phyloP scores from a whole-genome alignment of 2,888 invertebrate species.

The Poecilus cupreus region DNA sequence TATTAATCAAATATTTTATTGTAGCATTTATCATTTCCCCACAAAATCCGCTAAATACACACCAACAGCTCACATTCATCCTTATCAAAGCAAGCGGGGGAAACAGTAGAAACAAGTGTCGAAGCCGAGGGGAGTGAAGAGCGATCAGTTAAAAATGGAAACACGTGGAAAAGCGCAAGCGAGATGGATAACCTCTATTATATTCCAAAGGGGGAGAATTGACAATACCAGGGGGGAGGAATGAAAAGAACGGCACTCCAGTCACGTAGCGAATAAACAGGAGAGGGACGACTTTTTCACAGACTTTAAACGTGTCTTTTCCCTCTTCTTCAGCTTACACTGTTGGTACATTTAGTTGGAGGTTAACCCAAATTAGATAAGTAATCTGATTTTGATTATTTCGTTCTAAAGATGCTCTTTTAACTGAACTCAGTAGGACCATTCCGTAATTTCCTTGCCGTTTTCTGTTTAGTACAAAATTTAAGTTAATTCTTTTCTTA shows the following conservation, averaged over 20 bases:
- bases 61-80: neutral
- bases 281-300: constrained; percentile 23
- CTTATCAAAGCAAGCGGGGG: neutral
- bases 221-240: neutral
- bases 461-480: too few species aligned
- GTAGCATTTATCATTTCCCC: constrained; percentile 9
- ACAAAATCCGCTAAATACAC: constrained; percentile 21
- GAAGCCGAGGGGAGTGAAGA: neutral
- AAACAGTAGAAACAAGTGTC: constrained; percentile 14
- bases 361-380: constrained; percentile 13
- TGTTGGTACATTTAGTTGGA: neutral
- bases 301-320: constrained; percentile 35
- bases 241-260: neutral
- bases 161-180: constrained; percentile 15
- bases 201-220: neutral
- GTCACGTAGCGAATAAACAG: constrained; percentile 41
- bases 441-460: too few species aligned
- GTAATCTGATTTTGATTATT: too few species aligned
- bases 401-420: too few species aligned
- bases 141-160: constrained; percentile 38
- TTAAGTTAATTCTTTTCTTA: too few species aligned
- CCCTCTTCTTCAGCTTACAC: neutral
- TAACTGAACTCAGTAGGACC: too few species aligned
- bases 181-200: constrained; percentile 32
- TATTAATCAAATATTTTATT: constrained; percentile 33